phyloP scores from a whole-genome alignment of 2,113 vertebrate genomes.

The Chloebia gouldiae region DNA sequence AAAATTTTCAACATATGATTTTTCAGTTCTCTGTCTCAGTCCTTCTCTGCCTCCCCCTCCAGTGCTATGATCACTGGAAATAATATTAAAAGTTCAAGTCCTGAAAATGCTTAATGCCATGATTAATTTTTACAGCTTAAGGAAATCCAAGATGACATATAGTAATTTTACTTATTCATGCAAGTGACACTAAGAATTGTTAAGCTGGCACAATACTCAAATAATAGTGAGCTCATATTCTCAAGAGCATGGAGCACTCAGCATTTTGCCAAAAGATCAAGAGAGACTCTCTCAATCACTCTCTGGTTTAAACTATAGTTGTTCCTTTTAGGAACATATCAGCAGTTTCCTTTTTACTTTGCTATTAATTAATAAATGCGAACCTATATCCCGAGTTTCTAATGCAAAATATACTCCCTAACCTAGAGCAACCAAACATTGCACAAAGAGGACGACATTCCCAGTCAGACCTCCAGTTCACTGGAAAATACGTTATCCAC shows the following conservation, averaged over 20 bases:
- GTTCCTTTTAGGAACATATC: not conserved
- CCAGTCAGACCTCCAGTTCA: not conserved
- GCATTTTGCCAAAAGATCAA: not conserved
- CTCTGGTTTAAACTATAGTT: not conserved
- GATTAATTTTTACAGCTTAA: slow-evolving; percentile 34
- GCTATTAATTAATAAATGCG: not conserved
- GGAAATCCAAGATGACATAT: slow-evolving; percentile 47
- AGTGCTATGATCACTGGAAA: slow-evolving; percentile 38
- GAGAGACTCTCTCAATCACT: not conserved
- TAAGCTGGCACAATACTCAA: not conserved
- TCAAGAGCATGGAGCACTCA: not conserved
- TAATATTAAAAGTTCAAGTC: slow-evolving; percentile 49
- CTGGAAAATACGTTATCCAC: not conserved
- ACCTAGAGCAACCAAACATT: not conserved
- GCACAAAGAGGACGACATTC: not conserved
- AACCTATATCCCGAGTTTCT: not conserved
- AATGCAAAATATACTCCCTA: not conserved
- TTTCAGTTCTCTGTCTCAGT: slow-evolving; percentile 12
- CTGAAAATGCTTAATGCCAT: slow-evolving; percentile 33
- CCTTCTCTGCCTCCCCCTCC: not conserved
- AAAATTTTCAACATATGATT: slow-evolving; percentile 40
- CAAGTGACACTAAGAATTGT: slow-evolving; percentile 22
- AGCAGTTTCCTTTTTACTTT: not conserved
- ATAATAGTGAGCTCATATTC: not conserved
- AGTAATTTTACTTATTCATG: slow-evolving; percentile 18